phyloP scores from a whole-genome alignment of 2,888 invertebrate genomes.

The Epirrita christyi region DNA sequence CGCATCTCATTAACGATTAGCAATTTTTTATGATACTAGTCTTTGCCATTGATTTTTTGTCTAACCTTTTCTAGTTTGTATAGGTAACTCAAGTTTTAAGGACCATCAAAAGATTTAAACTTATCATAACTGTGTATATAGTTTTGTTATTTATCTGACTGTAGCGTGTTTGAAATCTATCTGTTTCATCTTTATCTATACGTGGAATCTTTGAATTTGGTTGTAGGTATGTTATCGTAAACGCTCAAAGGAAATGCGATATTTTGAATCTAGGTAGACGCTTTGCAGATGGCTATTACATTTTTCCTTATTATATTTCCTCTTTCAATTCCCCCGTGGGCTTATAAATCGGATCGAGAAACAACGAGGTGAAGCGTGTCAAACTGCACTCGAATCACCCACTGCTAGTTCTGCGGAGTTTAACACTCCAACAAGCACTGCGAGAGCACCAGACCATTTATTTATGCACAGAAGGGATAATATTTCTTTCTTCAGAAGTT shows the following conservation, averaged over 20 bases:
- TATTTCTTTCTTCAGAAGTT: not conserved
- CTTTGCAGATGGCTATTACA: no score
- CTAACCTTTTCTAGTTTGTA: not conserved
- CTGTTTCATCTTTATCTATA: no score
- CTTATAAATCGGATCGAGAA: slow-evolving; percentile 37
- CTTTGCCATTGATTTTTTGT: slow-evolving; percentile 5
- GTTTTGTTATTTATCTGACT: no score
- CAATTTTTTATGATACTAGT: slow-evolving; percentile 29
- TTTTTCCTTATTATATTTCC: no score
- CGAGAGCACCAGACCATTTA: slow-evolving; percentile 41
- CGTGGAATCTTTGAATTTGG: no score
- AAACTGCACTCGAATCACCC: slow-evolving; percentile 36
- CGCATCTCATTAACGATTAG: slow-evolving; percentile 51
- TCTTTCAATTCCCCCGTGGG: not conserved
- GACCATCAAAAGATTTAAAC: no score
- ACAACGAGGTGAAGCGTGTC: slow-evolving; percentile 41
- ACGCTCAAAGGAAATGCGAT: no score
- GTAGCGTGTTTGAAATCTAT: no score
- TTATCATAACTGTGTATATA: no score
- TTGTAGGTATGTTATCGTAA: no score
- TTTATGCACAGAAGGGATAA: slow-evolving; percentile 29
- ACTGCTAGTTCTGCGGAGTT: slow-evolving; percentile 28
- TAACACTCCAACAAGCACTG: slow-evolving; percentile 38
- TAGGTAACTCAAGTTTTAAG: no score
- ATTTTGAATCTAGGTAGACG: no score